These are phyloP conservation scores for Cyclargus thomasi DNA, from an alignment of 1,140 invertebrate species.

Conservation along the genomic window DNA sequence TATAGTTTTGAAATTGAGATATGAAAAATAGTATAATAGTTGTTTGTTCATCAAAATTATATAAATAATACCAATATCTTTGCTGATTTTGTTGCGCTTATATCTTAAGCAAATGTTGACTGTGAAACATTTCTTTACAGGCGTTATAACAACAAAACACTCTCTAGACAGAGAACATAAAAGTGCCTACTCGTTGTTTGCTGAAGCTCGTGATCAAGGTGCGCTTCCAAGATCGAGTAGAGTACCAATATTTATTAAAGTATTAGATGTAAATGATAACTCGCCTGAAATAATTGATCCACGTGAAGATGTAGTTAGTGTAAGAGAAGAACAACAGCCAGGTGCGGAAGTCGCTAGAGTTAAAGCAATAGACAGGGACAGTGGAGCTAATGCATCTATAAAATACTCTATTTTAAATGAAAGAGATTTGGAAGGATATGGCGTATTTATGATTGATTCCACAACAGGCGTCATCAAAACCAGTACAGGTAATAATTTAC, in stretches of 20 bases:
- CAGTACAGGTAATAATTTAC: constrained; percentile 73
- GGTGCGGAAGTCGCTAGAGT: constrained; percentile 90
- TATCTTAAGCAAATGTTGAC: no score
- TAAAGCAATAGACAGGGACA: constrained; percentile 89
- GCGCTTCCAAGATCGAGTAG: constrained; percentile 83
- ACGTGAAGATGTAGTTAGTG: constrained; percentile 89
- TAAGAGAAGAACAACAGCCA: constrained; percentile 90
- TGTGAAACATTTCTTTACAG: constrained; percentile 70
- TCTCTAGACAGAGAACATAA: constrained; percentile 89
- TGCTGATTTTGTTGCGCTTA: no score
- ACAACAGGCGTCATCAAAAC: constrained; percentile 91
- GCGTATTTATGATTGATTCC: constrained; percentile 90
- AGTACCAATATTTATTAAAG: constrained; percentile 83
- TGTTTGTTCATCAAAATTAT: no score
- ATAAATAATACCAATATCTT: no score
- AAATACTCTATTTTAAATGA: constrained; percentile 91
- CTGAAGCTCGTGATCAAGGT: constrained; percentile 91
- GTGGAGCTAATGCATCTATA: constrained; percentile 91
- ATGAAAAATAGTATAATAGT: no score
- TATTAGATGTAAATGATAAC: constrained; percentile 94
- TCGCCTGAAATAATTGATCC: constrained; percentile 91
- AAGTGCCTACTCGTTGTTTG: constrained; percentile 85
- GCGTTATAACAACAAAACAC: constrained; percentile 88
- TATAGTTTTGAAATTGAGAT: no score
- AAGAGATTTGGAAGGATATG: constrained; percentile 87